Conservation (phyloP, 2,797 vertebrate genomes). For the Oophaga sylvatica region DNA sequence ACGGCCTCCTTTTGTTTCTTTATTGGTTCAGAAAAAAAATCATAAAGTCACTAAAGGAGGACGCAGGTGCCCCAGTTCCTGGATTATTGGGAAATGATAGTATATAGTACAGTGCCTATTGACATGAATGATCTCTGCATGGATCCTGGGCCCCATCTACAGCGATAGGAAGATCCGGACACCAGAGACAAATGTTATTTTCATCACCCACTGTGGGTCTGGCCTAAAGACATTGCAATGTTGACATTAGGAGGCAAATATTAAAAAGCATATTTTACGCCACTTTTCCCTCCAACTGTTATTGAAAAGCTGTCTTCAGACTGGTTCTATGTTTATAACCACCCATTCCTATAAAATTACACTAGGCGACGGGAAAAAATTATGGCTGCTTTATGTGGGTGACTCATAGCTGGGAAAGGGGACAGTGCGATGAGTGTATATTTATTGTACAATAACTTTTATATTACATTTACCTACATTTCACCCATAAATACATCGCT, state of each 20-base stretch:
- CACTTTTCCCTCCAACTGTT: background rate
- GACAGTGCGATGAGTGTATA: conserved; percentile 18
- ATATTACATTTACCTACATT: conserved; percentile 24
- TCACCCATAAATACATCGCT: conserved; percentile 2
- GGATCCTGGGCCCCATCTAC: too few species aligned
- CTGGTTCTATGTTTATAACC: conserved; percentile 15
- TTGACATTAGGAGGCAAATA: background rate
- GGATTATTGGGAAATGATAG: too few species aligned
- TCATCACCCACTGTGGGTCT: background rate
- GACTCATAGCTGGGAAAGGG: conserved; percentile 25
- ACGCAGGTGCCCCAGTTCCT: too few species aligned
- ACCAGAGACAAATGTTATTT: background rate
- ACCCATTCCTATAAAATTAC: conserved; percentile 19
- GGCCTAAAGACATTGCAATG: background rate
- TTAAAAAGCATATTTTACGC: conserved; percentile 4
- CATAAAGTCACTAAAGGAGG: too few species aligned
- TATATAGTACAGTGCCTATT: too few species aligned
- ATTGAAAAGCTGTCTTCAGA: conserved; percentile 12
- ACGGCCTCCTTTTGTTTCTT: too few species aligned
- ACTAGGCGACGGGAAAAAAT: background rate
- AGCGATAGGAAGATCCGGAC: background rate
- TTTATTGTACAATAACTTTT: conserved; percentile 19
- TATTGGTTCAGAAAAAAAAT: too few species aligned
- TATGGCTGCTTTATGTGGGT: background rate
- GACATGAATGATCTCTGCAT: too few species aligned